These are phyloP conservation scores for Sanderia malayensis DNA, from an alignment of 30 jellyfish, hydroid and myxozoan genomes.

Conservation along the genomic window DNA sequence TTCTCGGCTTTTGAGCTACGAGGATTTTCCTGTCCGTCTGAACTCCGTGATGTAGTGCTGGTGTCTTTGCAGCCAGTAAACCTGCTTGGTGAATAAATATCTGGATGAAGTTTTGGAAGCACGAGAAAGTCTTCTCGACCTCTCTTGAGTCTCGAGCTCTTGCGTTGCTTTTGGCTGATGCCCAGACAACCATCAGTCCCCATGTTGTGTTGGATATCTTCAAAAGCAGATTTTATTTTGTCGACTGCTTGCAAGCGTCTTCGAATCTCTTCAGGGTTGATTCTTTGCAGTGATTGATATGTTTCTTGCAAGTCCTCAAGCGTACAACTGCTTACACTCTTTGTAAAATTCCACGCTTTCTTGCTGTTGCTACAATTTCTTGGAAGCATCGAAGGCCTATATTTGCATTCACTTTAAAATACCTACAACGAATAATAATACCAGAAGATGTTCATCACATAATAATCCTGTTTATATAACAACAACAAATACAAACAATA, in stretches of 20 bases:
- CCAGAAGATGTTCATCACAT: no score
- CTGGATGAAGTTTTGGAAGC: neutral
- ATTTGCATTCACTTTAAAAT: no score
- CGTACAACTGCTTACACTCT: constrained; percentile 1
- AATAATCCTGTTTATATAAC: no score
- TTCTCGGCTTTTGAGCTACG: neutral
- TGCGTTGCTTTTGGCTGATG: neutral
- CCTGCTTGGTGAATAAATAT: neutral
- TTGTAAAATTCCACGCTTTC: neutral
- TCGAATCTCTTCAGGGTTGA: neutral
- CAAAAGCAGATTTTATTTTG: neutral
- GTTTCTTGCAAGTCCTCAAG: neutral
- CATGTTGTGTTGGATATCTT: neutral
- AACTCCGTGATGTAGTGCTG: neutral
- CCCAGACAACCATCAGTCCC: neutral
- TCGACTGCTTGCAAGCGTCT: neutral
- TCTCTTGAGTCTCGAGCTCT: neutral
- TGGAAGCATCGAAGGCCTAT: no score
- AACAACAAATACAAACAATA: no score
- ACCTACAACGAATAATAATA: no score
- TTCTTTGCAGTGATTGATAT: neutral
- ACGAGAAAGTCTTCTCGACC: neutral
- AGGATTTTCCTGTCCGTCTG: neutral
- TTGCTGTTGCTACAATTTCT: no score
- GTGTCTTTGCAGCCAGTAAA: neutral